phyloP scores from a whole-genome alignment of 1,140 invertebrate species.

The Drosophila jambulina region DNA sequence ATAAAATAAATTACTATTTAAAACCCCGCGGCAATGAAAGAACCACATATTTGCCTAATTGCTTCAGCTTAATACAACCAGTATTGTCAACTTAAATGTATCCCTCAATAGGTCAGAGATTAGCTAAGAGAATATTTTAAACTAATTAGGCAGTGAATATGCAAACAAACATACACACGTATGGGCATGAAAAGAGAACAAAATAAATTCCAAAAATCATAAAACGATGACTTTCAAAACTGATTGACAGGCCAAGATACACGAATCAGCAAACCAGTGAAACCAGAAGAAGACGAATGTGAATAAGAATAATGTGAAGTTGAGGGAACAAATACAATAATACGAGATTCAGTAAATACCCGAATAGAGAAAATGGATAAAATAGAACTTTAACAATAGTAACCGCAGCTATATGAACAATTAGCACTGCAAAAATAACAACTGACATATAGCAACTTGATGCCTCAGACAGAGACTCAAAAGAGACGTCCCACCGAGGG shows the following conservation, averaged over 20 bases:
- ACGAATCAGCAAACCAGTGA: constrained; percentile 34
- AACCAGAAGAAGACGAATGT: constrained; percentile 23
- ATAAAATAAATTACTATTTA: not conserved
- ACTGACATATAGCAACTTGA: constrained; percentile 27
- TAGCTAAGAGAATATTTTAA: constrained; percentile 59
- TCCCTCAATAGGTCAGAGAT: constrained; percentile 49
- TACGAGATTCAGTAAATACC: not conserved
- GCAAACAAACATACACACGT: constrained; percentile 8
- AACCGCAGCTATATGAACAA: constrained; percentile 20
- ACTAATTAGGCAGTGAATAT: constrained; percentile 25
- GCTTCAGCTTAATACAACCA: constrained; percentile 23
- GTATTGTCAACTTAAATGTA: constrained; percentile 40
- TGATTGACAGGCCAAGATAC: constrained; percentile 75
- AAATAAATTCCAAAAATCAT: constrained; percentile 40
- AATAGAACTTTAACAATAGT: constrained; percentile 2
- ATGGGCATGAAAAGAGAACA: constrained; percentile 11
- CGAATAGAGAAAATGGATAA: not conserved
- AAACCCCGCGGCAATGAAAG: not conserved
- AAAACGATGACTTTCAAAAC: constrained; percentile 74
- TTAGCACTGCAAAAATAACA: constrained; percentile 10
- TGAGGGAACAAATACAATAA: not conserved
- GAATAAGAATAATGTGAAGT: constrained; percentile 9
- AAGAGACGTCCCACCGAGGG: constrained; percentile 78
- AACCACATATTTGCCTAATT: constrained; percentile 44
- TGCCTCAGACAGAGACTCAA: constrained; percentile 54